These are phyloP conservation scores for Apaloderma vittatum DNA, from an alignment of 2,113 vertebrate species.

Conservation along the genomic window DNA sequence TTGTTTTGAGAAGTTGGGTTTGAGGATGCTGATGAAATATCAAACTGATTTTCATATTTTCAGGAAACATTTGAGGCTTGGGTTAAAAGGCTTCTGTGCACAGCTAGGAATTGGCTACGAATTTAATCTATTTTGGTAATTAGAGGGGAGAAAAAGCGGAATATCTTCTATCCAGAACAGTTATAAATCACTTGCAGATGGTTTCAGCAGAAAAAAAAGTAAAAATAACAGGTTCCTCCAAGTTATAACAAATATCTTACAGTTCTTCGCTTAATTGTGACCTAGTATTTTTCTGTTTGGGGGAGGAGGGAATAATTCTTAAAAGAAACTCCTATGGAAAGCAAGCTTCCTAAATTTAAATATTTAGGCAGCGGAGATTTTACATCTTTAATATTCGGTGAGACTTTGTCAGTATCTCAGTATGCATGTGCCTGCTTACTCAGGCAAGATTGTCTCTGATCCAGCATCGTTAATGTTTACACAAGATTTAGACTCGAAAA, in stretches of 20 bases:
- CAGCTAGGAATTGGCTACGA: neutral
- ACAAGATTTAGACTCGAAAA: neutral
- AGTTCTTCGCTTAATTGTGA: neutral
- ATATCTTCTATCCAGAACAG: neutral
- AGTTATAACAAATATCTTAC: neutral
- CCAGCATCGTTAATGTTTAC: neutral
- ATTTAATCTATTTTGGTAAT: conserved; percentile 40
- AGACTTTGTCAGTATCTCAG: neutral
- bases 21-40: neutral
- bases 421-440: neutral
- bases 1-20: neutral
- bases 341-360: neutral
- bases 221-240: conserved; percentile 42
- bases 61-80: neutral
- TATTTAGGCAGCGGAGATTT: neutral
- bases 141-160: neutral
- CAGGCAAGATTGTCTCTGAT: neutral
- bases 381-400: neutral
- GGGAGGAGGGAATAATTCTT: neutral
- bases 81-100: neutral
- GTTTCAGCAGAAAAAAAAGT: conserved; percentile 32
- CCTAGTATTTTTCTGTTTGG: neutral
- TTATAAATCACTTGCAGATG: conserved; percentile 46
- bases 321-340: neutral
- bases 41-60: conserved; percentile 7